These are phyloP conservation scores for Magallana nippona DNA, from an alignment of 2,888 invertebrate species.

Conservation along the genomic window DNA sequence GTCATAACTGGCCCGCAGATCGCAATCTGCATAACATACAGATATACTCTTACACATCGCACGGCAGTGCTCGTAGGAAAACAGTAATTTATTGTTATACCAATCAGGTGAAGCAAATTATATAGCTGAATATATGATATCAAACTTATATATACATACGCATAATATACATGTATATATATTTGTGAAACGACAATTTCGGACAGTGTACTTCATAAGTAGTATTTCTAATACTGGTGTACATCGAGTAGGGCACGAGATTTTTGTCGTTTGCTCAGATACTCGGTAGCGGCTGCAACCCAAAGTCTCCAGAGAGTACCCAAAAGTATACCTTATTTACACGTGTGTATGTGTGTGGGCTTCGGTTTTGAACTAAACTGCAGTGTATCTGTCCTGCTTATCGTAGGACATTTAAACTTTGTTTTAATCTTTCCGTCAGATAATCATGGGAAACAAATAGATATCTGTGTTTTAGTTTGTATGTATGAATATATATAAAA, in stretches of 20 bases:
- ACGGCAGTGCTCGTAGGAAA: not conserved
- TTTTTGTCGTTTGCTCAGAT: no score
- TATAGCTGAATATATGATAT: not conserved
- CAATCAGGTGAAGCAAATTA: not conserved
- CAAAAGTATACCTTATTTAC: no score
- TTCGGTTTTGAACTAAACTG: not conserved
- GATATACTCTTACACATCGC: not conserved
- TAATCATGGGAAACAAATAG: slow-evolving; percentile 17
- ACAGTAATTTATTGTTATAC: not conserved
- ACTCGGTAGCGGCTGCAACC: no score
- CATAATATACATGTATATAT: no score
- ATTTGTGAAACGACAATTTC: no score
- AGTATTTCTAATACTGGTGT: no score
- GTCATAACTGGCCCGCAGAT: not conserved
- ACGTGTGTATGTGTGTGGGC: not conserved
- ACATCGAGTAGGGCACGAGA: no score
- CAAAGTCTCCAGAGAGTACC: no score
- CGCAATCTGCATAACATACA: not conserved
- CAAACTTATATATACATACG: no score
- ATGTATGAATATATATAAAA: not conserved
- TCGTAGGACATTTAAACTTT: slow-evolving; percentile 22
- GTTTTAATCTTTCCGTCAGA: not conserved
- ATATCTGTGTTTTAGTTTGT: not conserved
- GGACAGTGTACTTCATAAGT: no score
- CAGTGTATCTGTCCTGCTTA: slow-evolving; percentile 1